These are phyloP conservation scores for Mugil cephalus DNA, from an alignment of 2,113 vertebrate species.

Conservation along the genomic window DNA sequence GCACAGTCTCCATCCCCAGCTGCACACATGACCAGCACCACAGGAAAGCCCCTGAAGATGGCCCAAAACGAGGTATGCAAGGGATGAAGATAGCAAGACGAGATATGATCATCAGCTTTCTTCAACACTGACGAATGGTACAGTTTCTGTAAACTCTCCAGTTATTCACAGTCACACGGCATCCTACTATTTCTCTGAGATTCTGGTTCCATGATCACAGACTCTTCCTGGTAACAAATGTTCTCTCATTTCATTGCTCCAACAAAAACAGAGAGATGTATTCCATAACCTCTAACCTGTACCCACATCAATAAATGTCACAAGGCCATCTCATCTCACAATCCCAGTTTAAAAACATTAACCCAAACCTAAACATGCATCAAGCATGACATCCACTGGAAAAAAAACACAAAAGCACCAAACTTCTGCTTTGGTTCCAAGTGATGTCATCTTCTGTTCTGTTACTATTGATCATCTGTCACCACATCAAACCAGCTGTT, in stretches of 20 bases:
- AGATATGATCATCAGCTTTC: slow-evolving; percentile 65
- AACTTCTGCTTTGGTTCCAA: slow-evolving; percentile 34
- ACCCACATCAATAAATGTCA: neutral
- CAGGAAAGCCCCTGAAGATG: slow-evolving; percentile 80
- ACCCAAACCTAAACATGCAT: slow-evolving; percentile 14
- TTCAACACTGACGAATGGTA: slow-evolving; percentile 71
- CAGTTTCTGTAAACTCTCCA: slow-evolving; percentile 58
- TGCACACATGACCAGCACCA: slow-evolving; percentile 82
- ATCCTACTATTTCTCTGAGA: slow-evolving; percentile 19
- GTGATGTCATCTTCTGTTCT: slow-evolving; percentile 56
- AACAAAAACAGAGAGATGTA: neutral
- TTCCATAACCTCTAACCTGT: neutral
- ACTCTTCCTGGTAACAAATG: slow-evolving; percentile 20
- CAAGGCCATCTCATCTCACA: neutral
- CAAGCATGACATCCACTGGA: slow-evolving; percentile 26
- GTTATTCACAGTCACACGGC: slow-evolving; percentile 53
- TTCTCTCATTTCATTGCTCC: neutral
- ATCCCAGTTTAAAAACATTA: neutral
- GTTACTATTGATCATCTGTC: slow-evolving; percentile 56
- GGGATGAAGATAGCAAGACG: slow-evolving; percentile 51
- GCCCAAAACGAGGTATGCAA: slow-evolving; percentile 69
- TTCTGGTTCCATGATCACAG: neutral
- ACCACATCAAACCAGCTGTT: slow-evolving; percentile 47
- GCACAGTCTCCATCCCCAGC: slow-evolving; percentile 82
- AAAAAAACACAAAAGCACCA: neutral